These are phyloP conservation scores for Rynchops niger DNA, from an alignment of 2,113 vertebrate species.

Conservation along the genomic window DNA sequence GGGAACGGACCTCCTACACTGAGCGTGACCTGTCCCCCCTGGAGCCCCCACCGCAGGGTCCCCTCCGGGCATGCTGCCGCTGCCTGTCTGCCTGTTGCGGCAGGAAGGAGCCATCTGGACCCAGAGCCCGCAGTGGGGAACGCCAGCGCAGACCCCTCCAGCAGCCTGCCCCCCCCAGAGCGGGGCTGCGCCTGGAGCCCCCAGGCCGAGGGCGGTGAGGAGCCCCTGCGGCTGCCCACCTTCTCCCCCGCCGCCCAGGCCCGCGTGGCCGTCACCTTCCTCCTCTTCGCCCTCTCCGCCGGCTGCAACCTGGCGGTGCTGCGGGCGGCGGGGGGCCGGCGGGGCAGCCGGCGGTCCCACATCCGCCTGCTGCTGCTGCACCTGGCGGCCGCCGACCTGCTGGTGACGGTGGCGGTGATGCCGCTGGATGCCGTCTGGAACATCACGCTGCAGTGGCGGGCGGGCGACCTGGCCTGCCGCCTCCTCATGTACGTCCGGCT, in stretches of 20 bases:
- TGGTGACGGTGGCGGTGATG: constrained; percentile 86
- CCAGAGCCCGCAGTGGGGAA: background rate
- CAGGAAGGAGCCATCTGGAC: background rate
- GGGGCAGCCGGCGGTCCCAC: constrained; percentile 75
- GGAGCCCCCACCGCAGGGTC: background rate
- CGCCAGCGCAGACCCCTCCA: background rate
- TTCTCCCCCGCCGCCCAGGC: constrained; percentile 85
- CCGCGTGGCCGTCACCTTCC: constrained; percentile 81
- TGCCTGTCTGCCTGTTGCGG: background rate
- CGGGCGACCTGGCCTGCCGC: constrained; percentile 80
- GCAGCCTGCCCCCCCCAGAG: fast-evolving
- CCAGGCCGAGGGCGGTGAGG: background rate
- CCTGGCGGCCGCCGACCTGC: constrained; percentile 82
- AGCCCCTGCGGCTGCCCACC: constrained; percentile 75
- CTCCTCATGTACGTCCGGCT: constrained; percentile 87
- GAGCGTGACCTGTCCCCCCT: background rate
- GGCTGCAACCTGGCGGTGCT: constrained; percentile 80
- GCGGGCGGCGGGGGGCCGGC: constrained; percentile 68
- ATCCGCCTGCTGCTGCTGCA: constrained; percentile 83
- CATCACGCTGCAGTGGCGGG: constrained; percentile 87
- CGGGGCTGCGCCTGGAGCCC: background rate
- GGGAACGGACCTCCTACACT: fast-evolving
- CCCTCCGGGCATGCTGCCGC: fast-evolving
- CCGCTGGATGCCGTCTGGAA: constrained; percentile 87
- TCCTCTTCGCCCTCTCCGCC: constrained; percentile 75